These are phyloP conservation scores for Listronotus bonariensis DNA, from an alignment of 1,140 invertebrate species.

Conservation along the genomic window DNA sequence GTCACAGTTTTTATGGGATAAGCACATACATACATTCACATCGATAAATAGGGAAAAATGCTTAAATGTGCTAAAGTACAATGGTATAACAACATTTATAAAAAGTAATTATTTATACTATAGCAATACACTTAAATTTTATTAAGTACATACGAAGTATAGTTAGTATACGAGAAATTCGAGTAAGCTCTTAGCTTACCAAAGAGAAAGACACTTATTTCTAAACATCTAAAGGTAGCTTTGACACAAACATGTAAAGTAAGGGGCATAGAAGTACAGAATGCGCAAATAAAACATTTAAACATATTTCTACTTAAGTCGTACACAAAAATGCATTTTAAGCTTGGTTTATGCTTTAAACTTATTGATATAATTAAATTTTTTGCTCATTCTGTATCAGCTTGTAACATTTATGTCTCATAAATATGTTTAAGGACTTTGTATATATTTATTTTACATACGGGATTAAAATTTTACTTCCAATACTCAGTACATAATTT, in stretches of 20 bases:
- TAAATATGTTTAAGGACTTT: no score
- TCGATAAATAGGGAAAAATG: constrained; percentile 20
- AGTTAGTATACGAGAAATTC: constrained; percentile 24
- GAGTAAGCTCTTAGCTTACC: constrained; percentile 1
- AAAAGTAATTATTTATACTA: constrained; percentile 24
- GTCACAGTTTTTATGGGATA: constrained; percentile 11
- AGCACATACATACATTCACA: not conserved
- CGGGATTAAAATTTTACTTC: no score
- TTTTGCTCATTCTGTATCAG: no score
- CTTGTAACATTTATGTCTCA: no score
- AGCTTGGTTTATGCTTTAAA: no score
- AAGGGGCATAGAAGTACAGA: not conserved
- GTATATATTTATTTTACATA: no score
- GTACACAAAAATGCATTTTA: no score
- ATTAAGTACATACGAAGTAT: constrained; percentile 20
- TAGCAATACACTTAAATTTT: constrained; percentile 10
- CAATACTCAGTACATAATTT: no score
- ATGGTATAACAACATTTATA: constrained; percentile 34
- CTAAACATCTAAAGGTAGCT: constrained; percentile 30
- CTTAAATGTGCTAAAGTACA: constrained; percentile 32
- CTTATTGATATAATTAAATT: no score
- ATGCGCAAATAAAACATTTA: no score
- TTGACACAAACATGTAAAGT: constrained; percentile 34
- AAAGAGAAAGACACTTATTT: not conserved
- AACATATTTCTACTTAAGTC: no score